Conservation (phyloP, 2,797 vertebrate species). For the Brachyalestes nurse region DNA sequence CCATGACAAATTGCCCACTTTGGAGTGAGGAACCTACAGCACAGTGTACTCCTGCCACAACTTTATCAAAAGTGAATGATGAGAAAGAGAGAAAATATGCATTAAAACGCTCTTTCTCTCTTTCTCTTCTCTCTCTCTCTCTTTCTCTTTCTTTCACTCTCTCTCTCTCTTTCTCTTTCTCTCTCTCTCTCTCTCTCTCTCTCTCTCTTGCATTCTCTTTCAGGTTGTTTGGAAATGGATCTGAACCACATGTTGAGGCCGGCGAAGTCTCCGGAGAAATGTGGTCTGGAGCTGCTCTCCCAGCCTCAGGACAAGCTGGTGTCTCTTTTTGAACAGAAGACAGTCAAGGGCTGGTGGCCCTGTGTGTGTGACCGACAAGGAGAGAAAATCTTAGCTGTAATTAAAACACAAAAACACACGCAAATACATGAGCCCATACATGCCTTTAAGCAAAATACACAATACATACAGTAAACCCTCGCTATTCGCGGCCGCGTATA, state of each 20-base stretch:
- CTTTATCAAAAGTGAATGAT: slow-evolving; percentile 10
- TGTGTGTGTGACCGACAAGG: slow-evolving; percentile 78
- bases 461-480: no score
- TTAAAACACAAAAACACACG: slow-evolving; percentile 46
- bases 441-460: no score
- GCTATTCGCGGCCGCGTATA: no score
- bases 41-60: slow-evolving; percentile 23
- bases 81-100: neutral
- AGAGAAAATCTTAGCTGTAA: slow-evolving; percentile 85
- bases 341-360: slow-evolving; percentile 95
- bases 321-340: slow-evolving; percentile 95
- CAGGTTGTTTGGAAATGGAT: slow-evolving; percentile 91
- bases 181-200: neutral
- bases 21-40: slow-evolving; percentile 8
- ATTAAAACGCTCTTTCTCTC: neutral
- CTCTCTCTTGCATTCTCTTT: neutral
- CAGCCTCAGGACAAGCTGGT: slow-evolving; percentile 75
- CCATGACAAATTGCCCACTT: slow-evolving; percentile 31
- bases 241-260: slow-evolving; percentile 93
- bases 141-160: no score
- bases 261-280: slow-evolving; percentile 89
- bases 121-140: no score
- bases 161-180: no score
- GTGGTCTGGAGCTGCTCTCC: slow-evolving; percentile 80
- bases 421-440: no score